Conservation (phyloP, 2,113 vertebrate genomes). For the Anhinga anhinga region DNA sequence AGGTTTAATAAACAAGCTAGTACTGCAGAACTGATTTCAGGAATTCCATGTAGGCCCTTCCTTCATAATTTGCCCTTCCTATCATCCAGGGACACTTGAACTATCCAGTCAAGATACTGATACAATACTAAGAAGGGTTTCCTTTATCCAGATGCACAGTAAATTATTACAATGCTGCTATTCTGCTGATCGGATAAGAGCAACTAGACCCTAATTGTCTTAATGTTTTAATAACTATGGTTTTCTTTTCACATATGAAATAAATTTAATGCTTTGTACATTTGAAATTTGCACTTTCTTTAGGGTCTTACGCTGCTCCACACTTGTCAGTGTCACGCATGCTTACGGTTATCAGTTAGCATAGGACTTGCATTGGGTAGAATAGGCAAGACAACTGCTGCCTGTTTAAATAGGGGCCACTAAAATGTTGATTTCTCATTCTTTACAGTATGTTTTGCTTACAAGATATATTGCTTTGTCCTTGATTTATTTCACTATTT, state of each 20-base stretch:
- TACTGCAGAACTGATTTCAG: neutral
- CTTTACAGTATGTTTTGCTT: neutral
- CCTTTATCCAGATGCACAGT: neutral
- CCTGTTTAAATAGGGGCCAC: neutral
- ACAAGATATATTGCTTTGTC: neutral
- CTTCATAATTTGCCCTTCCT: neutral
- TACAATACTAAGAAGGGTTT: neutral
- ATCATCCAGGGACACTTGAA: neutral
- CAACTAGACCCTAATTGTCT: neutral
- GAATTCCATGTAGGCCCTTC: neutral
- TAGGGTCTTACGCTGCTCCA: neutral
- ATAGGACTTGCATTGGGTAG: neutral
- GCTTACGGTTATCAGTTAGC: neutral
- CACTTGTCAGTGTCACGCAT: fast-evolving
- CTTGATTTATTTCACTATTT: neutral
- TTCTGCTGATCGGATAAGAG: neutral
- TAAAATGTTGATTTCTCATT: neutral
- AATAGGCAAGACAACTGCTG: neutral
- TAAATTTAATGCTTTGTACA: neutral
- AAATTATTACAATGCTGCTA: neutral
- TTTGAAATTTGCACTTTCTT: neutral
- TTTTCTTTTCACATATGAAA: neutral
- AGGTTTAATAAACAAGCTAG: neutral
- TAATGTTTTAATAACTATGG: neutral
- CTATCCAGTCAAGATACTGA: neutral